Percentiles rank a stretch among this genome's conserved stretches.
phyloP scores from a whole-genome alignment of 2,797 vertebrate species.

The Mycteria americana region DNA sequence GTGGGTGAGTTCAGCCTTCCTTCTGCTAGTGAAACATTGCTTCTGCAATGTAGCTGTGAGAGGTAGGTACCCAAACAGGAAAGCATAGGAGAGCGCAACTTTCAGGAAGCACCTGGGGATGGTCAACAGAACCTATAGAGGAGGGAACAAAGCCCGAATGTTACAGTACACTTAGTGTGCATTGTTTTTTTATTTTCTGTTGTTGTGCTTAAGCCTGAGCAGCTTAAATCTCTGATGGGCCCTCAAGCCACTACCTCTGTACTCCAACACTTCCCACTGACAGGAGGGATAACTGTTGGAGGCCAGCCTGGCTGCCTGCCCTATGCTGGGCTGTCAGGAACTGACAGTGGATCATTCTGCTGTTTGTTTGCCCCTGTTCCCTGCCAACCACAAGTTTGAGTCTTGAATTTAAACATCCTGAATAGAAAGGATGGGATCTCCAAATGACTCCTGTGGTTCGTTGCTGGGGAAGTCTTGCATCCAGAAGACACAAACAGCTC shows the following conservation, averaged over 20 bases:
- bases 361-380: not conserved
- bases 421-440: not conserved
- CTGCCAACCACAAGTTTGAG: not conserved
- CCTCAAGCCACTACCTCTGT: not conserved
- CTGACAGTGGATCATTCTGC: not conserved
- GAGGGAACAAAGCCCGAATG: not conserved
- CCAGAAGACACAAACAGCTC: constrained; percentile 28
- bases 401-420: constrained; percentile 24
- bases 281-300: not conserved
- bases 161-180: not conserved
- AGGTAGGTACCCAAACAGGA: not conserved
- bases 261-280: not conserved
- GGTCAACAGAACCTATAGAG: not conserved
- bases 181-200: not conserved
- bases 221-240: not conserved
- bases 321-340: not conserved
- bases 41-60: not conserved
- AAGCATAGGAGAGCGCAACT: not conserved
- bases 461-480: not conserved
- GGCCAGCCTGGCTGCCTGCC: not conserved
- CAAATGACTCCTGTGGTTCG: not conserved
- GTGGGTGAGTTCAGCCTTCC: not conserved
- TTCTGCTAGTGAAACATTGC: not conserved
- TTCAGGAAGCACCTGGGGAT: not conserved
- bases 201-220: not conserved